These are phyloP conservation scores for Connochaetes taurinus DNA, from an alignment of 2,113 vertebrate species.

Conservation along the genomic window DNA sequence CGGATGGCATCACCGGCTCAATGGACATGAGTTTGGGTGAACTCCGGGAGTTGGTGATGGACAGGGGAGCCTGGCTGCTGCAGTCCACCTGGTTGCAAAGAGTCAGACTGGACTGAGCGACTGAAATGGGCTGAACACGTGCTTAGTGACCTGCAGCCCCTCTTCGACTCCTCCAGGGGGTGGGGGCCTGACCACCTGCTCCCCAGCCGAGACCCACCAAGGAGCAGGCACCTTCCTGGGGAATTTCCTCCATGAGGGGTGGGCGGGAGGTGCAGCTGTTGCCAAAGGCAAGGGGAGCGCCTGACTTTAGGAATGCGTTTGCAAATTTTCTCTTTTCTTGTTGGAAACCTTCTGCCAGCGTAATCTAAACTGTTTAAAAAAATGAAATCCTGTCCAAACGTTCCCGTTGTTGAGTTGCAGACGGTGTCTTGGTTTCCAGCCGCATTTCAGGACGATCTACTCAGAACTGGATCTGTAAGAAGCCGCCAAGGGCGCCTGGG, in stretches of 20 bases:
- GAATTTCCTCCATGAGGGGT: too few relatives aligned
- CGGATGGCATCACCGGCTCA: accelerated
- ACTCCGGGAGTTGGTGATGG: background rate
- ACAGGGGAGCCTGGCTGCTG: background rate
- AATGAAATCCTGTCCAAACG: background rate
- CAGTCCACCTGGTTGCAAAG: background rate
- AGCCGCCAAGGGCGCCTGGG: background rate
- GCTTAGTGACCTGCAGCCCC: background rate
- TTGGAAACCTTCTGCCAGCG: background rate
- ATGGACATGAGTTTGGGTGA: background rate
- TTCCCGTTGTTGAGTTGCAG: conserved; percentile 33
- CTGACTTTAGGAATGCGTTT: background rate
- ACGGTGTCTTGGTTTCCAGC: background rate
- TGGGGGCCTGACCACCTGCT: background rate
- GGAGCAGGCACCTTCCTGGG: background rate
- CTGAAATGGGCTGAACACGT: background rate
- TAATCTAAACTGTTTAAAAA: background rate
- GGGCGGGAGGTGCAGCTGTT: background rate
- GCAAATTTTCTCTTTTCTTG: background rate
- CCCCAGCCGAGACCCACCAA: background rate
- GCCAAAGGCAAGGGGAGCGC: background rate
- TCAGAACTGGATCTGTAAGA: background rate
- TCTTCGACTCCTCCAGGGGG: accelerated
- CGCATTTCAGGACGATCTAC: background rate
- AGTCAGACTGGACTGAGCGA: accelerated